Evolutionary conservation across 1,140 invertebrate genomes (phyloP).

Genomic region (Pseudomyrmex cubaensis): DNA sequence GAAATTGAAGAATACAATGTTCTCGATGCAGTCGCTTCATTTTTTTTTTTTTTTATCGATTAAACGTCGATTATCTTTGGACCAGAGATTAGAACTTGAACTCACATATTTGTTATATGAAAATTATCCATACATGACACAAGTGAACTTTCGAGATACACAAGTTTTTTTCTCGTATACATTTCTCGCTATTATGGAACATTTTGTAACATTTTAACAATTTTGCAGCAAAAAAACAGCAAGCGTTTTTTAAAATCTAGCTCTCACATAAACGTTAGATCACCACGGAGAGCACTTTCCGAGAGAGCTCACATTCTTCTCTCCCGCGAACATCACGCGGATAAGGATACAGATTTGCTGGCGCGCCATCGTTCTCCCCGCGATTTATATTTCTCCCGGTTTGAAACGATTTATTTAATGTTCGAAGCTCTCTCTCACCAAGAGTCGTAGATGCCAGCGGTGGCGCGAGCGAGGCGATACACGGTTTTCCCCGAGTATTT

Average conservation of each 20-base stretch:
- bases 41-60: not conserved
- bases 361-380: slow-evolving; percentile 37
- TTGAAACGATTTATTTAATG: slow-evolving; percentile 60
- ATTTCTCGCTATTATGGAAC: not conserved
- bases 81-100: not conserved
- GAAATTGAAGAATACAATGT: not conserved
- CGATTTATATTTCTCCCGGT: slow-evolving; percentile 55
- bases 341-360: slow-evolving; percentile 36
- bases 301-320: not conserved
- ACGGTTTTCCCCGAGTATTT: slow-evolving; percentile 32
- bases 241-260: not conserved
- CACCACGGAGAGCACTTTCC: not conserved
- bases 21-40: no score
- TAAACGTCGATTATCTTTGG: not conserved
- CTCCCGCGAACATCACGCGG: not conserved
- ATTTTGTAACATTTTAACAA: not conserved
- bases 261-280: not conserved
- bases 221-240: not conserved
- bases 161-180: no score
- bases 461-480: slow-evolving; percentile 35
- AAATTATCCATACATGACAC: no score
- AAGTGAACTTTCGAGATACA: no score
- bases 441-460: slow-evolving; percentile 38
- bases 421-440: slow-evolving; percentile 28
- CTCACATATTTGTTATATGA: not conserved